These are phyloP conservation scores for Tubulanus polymorphus DNA, from an alignment of 2,888 invertebrate genomes.

Conservation along the genomic window DNA sequence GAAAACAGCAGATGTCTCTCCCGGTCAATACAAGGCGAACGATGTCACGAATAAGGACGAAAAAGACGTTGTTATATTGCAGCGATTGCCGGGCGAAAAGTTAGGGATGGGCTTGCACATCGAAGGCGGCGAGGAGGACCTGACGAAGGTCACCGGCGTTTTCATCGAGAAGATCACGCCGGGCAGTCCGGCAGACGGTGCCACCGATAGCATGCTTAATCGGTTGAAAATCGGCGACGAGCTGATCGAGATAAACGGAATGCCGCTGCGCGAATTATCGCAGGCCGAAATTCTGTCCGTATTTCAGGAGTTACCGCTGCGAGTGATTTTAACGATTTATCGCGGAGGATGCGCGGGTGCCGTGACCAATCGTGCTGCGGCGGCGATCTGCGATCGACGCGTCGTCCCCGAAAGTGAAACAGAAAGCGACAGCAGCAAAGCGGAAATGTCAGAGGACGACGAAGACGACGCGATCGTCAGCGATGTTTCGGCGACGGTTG, in stretches of 20 bases:
- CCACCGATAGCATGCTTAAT: conserved; percentile 32
- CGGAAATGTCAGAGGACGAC: background rate
- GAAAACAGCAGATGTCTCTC: too few species aligned
- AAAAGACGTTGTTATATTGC: conserved; percentile 67
- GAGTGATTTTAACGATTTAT: conserved; percentile 31
- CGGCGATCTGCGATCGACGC: background rate
- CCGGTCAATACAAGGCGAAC: too few species aligned
- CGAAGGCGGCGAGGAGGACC: conserved; percentile 81
- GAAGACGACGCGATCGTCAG: too few species aligned
- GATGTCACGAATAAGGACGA: too few species aligned
- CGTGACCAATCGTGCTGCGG: background rate
- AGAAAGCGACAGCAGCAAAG: background rate
- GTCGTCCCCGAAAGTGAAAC: background rate
- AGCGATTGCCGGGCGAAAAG: conserved; percentile 81
- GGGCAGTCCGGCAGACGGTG: conserved; percentile 41
- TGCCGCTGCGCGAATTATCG: conserved; percentile 70
- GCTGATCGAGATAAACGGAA: conserved; percentile 79
- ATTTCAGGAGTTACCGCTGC: conserved; percentile 73
- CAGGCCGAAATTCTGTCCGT: conserved; percentile 84
- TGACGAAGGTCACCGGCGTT: conserved; percentile 74
- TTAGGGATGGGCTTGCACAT: conserved; percentile 88
- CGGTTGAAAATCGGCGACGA: conserved; percentile 85
- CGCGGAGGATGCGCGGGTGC: conserved; percentile 6
- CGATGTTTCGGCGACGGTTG: too few species aligned
- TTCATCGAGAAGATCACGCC: conserved; percentile 60